These are phyloP conservation scores for Drosophila navojoa DNA, from an alignment of 1,140 invertebrate species.

Conservation along the genomic window DNA sequence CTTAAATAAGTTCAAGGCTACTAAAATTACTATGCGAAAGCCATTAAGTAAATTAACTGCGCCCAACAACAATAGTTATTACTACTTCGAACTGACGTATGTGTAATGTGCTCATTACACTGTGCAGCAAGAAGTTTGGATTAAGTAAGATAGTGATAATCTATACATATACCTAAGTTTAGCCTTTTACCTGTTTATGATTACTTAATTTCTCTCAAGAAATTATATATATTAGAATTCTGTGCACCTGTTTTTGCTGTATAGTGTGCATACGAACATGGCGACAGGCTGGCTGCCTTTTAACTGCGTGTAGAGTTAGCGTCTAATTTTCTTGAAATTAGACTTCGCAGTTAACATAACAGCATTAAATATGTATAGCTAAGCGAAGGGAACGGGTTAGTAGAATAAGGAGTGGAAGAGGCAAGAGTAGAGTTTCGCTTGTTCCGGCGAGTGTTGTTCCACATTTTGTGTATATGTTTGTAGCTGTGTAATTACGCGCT, in stretches of 20 bases:
- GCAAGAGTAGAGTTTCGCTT: constrained; percentile 15
- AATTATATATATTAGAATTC: too few relatives aligned
- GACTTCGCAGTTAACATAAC: constrained; percentile 1
- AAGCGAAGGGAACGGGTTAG: not conserved
- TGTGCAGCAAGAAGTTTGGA: not conserved
- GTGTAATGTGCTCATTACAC: constrained; percentile 24
- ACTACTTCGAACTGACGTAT: constrained; percentile 26
- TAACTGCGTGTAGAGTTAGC: constrained; percentile 1
- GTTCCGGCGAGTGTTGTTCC: constrained; percentile 32
- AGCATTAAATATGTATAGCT: constrained; percentile 54
- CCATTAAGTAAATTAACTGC: constrained; percentile 11
- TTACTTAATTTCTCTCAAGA: not conserved
- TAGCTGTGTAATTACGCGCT: constrained; percentile 51
- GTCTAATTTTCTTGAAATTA: constrained; percentile 50
- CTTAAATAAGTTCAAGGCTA: constrained; percentile 51
- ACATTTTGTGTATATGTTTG: constrained; percentile 26
- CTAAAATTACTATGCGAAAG: constrained; percentile 8
- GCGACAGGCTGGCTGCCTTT: constrained; percentile 59
- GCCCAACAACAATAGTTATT: not conserved
- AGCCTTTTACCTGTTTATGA: not conserved
- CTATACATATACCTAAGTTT: not conserved
- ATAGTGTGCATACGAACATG: constrained; percentile 32
- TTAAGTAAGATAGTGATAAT: not conserved
- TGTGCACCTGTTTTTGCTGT: constrained; percentile 25
- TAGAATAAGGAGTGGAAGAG: too few relatives aligned